Evolutionary conservation across 2,888 invertebrate genomes (phyloP).

Genomic region (Diaperis boleti): DNA sequence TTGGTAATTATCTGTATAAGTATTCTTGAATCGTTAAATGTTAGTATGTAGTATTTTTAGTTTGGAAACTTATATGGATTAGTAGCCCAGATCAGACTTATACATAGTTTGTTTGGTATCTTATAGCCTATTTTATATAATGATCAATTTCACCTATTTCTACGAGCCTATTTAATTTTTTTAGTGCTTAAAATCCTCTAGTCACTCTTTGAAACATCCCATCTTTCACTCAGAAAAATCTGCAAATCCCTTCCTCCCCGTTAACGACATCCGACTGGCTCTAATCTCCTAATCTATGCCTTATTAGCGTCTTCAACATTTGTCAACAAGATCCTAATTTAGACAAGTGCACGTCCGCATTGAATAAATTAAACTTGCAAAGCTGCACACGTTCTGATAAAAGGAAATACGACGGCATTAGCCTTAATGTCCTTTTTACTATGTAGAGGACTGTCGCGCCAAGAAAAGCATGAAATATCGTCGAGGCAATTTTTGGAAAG

Average conservation of each 20-base stretch:
- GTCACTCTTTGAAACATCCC: too few species aligned
- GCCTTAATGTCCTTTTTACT: conserved; percentile 12
- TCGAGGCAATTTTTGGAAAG: conserved; percentile 24
- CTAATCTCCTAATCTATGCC: conserved; percentile 41
- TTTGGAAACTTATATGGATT: too few species aligned
- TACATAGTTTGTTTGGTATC: too few species aligned
- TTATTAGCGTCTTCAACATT: conserved; percentile 45
- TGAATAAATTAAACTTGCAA: conserved; percentile 43
- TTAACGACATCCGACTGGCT: conserved; percentile 28
- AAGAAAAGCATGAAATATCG: conserved; percentile 22
- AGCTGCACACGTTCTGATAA: conserved; percentile 30
- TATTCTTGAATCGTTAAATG: too few species aligned
- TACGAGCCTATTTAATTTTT: too few species aligned
- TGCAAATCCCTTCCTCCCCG: conserved; percentile 11
- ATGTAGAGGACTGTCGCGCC: conserved; percentile 2
- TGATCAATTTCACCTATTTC: too few species aligned
- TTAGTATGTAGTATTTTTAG: too few species aligned
- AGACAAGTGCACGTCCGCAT: conserved; percentile 37
- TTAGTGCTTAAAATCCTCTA: too few species aligned
- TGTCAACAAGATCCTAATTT: conserved; percentile 49
- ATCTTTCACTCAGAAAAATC: too few species aligned
- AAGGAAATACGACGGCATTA: conserved; percentile 22
- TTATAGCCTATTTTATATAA: too few species aligned
- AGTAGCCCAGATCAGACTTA: too few species aligned
- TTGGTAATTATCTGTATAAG: too few species aligned